phyloP scores from a whole-genome alignment of 2,888 invertebrate species.

The Acleris cristana region DNA sequence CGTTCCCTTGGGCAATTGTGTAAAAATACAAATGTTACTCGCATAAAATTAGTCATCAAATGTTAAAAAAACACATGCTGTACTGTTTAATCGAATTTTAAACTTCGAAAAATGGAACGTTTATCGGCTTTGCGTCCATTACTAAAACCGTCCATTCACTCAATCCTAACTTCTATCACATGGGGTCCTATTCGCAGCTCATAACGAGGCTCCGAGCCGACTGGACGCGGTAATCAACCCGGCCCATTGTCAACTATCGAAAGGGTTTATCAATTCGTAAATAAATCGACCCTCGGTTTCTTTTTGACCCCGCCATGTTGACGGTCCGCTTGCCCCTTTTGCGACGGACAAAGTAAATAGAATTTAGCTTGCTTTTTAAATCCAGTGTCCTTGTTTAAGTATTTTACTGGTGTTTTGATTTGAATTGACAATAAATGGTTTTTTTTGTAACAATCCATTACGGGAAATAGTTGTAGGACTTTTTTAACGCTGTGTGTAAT shows the following conservation, averaged over 20 bases:
- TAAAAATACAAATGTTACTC: too few species aligned
- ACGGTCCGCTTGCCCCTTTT: constrained; percentile 48
- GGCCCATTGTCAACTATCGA: constrained; percentile 56
- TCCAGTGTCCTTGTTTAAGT: constrained; percentile 1
- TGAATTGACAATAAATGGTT: not conserved
- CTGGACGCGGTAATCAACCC: constrained; percentile 36
- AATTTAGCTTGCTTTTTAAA: constrained; percentile 46
- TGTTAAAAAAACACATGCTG: too few species aligned
- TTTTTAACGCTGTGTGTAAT: too few species aligned
- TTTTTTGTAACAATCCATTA: too few species aligned
- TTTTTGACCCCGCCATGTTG: constrained; percentile 42
- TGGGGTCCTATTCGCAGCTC: constrained; percentile 5
- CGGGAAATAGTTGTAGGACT: too few species aligned
- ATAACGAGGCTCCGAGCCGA: constrained; percentile 15
- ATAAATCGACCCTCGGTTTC: constrained; percentile 62
- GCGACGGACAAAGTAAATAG: constrained; percentile 54
- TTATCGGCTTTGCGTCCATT: too few species aligned
- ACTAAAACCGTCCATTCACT: not conserved
- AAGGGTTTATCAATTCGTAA: constrained; percentile 70
- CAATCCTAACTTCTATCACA: not conserved
- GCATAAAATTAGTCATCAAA: too few species aligned
- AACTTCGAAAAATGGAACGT: too few species aligned
- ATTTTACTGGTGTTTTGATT: not conserved
- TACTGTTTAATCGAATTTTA: too few species aligned
- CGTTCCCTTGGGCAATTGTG: too few species aligned